A percentile compares a stretch with the other conserved stretches of the same genome.
These are phyloP conservation scores for Saturnia pavonia DNA, from an alignment of 2,888 invertebrate species.

Conservation along the genomic window DNA sequence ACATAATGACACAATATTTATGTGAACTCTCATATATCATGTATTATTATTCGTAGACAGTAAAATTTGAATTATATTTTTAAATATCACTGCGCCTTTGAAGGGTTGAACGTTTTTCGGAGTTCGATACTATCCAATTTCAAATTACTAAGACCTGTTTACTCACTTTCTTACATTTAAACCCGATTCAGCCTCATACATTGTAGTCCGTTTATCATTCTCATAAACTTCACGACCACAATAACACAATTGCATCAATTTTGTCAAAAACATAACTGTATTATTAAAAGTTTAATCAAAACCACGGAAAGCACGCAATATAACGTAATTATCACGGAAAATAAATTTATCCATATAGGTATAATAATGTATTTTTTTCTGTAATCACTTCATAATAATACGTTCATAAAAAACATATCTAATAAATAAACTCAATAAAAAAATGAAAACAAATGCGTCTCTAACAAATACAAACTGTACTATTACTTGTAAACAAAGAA, in stretches of 20 bases:
- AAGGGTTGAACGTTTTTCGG: too few species aligned
- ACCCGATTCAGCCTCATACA: conserved; percentile 3
- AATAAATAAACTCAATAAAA: not conserved
- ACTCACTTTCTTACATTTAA: not conserved
- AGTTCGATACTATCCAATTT: not conserved
- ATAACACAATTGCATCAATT: not conserved
- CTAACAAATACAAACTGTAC: not conserved
- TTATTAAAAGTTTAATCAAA: not conserved
- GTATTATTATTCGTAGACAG: too few species aligned
- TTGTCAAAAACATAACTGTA: too few species aligned
- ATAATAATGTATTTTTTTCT: not conserved
- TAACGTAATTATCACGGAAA: not conserved
- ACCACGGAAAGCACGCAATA: not conserved
- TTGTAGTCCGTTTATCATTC: not conserved
- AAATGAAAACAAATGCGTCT: not conserved
- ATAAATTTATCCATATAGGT: not conserved
- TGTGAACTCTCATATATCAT: too few species aligned
- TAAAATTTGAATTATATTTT: too few species aligned
- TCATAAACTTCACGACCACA: not conserved
- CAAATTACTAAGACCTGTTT: not conserved
- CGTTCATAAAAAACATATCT: not conserved
- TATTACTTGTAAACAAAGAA: not conserved
- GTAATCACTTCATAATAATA: not conserved
- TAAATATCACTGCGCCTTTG: too few species aligned
- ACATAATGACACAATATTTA: too few species aligned